Percentiles rank a stretch among this genome's conserved stretches.
These are phyloP conservation scores for Eupithecia exiguata DNA, from an alignment of 2,888 invertebrate species.

Conservation along the genomic window DNA sequence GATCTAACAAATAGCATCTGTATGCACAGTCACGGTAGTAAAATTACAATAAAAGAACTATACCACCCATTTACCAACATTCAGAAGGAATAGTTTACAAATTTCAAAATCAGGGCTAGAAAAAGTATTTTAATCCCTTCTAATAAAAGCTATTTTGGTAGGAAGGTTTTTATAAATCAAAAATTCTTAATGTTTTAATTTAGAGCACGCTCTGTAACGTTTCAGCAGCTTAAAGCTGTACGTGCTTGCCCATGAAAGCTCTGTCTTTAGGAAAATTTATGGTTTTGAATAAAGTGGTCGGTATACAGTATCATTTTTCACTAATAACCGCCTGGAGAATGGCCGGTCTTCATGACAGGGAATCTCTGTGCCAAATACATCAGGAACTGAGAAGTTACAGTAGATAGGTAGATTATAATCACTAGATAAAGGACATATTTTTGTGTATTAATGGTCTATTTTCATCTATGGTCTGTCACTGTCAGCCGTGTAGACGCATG, in stretches of 20 bases:
- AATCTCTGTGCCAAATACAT: neutral
- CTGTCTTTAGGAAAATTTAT: constrained; percentile 10
- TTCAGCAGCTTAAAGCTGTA: constrained; percentile 7
- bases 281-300: neutral
- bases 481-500: too few relatives aligned
- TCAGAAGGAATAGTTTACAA: neutral
- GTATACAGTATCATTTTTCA: constrained; percentile 6
- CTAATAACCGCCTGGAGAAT: neutral
- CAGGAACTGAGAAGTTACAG: neutral
- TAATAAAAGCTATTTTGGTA: neutral
- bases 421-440: too few relatives aligned
- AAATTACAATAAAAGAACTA: too few relatives aligned
- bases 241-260: constrained; percentile 27
- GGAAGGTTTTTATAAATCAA: neutral
- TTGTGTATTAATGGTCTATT: too few relatives aligned
- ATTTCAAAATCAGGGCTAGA: constrained; percentile 6
- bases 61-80: too few relatives aligned
- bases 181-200: constrained; percentile 13
- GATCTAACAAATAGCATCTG: too few relatives aligned
- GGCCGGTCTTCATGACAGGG: neutral
- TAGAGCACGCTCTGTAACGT: constrained; percentile 16
- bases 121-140: neutral
- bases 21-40: too few relatives aligned
- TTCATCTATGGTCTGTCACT: too few relatives aligned
- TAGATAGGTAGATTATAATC: neutral